Evolutionary conservation across 1,140 invertebrate genomes (phyloP).

Genomic region (Magallana gigas): DNA sequence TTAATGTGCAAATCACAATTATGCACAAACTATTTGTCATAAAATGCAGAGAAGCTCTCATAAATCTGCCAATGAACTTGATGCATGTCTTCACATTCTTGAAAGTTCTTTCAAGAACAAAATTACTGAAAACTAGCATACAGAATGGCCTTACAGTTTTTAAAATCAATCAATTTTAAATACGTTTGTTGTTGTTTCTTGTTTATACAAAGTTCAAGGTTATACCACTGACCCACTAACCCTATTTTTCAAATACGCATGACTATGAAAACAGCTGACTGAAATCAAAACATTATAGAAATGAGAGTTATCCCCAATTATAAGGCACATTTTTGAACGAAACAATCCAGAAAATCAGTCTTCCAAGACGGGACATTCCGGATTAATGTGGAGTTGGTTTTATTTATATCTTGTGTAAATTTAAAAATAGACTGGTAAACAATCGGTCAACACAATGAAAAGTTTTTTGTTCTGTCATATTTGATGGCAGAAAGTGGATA

Average conservation of each 20-base stretch:
- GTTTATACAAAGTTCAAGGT: conserved; percentile 46
- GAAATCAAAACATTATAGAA: conserved; percentile 12
- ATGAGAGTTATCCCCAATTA: too few relatives aligned
- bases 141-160: too few relatives aligned
- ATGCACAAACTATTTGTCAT: not conserved
- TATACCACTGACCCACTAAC: conserved; percentile 41
- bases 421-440: conserved; percentile 29
- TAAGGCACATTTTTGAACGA: too few relatives aligned
- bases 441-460: conserved; percentile 14
- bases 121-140: not conserved
- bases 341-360: not conserved
- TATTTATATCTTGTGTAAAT: conserved; percentile 21
- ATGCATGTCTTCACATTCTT: too few relatives aligned
- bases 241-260: conserved; percentile 34
- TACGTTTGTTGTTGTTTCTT: too few relatives aligned
- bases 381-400: not conserved
- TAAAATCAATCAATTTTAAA: too few relatives aligned
- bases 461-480: not conserved
- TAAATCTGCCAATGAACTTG: not conserved
- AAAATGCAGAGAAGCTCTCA: not conserved
- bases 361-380: not conserved
- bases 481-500: not conserved
- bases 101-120: not conserved
- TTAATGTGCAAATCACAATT: not conserved
- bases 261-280: conserved; percentile 51